Evolutionary conservation across 2,888 invertebrate species (phyloP).

Genomic region (Papilio elwesi): DNA sequence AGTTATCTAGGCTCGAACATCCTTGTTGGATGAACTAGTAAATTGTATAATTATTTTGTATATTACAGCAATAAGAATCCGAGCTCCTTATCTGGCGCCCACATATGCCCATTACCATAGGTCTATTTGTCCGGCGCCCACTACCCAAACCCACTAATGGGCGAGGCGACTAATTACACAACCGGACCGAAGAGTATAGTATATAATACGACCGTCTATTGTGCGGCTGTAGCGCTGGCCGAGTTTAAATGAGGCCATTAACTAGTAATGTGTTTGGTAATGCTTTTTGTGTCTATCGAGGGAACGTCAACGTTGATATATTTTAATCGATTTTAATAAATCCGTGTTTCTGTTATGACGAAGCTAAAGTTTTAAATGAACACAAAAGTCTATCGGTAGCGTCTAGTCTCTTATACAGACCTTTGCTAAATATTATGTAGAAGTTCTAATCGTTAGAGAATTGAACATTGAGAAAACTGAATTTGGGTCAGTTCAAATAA

Average conservation of each 20-base stretch:
- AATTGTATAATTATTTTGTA: not conserved
- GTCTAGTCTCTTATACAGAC: too few species aligned
- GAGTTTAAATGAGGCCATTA: slow-evolving; percentile 22
- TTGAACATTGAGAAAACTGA: too few species aligned
- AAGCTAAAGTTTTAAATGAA: too few species aligned
- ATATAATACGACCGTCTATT: slow-evolving; percentile 24
- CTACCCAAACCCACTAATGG: slow-evolving; percentile 32
- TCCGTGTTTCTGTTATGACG: too few species aligned
- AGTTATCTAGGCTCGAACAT: not conserved
- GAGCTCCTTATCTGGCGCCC: slow-evolving; percentile 19
- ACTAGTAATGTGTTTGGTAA: slow-evolving; percentile 16
- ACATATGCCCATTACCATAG: slow-evolving; percentile 18
- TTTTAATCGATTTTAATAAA: too few species aligned
- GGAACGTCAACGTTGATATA: slow-evolving; percentile 4
- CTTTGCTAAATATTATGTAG: too few species aligned
- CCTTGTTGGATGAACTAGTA: not conserved
- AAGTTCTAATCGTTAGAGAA: too few species aligned
- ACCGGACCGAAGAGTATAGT: slow-evolving; percentile 25
- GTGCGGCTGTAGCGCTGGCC: slow-evolving; percentile 1
- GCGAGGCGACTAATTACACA: slow-evolving; percentile 35
- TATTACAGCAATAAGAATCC: slow-evolving; percentile 20
- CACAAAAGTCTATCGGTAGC: too few species aligned
- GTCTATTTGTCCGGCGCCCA: slow-evolving; percentile 34
- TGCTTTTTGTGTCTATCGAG: not conserved
- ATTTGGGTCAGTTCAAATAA: too few species aligned